Conservation (phyloP, 2,797 vertebrate species). For the Apogon talboti region DNA sequence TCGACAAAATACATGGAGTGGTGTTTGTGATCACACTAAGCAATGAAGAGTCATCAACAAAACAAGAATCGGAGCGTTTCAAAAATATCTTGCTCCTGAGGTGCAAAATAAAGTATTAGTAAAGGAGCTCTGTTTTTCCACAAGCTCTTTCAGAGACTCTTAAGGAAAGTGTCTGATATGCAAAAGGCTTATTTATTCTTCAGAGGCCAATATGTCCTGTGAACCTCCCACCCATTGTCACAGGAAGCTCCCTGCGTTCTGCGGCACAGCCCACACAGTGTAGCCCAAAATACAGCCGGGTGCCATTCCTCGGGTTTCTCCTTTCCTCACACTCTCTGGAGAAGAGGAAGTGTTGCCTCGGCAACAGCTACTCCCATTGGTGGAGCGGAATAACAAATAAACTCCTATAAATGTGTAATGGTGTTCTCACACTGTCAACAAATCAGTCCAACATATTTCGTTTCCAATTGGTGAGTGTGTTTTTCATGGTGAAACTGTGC, state of each 20-base stretch:
- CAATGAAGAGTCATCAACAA: neutral
- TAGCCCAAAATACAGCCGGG: conserved; percentile 67
- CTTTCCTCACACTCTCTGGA: conserved; percentile 52
- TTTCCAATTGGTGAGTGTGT: conserved; percentile 44
- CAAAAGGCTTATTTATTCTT: conserved; percentile 39
- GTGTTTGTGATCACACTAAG: neutral
- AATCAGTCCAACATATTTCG: conserved; percentile 61
- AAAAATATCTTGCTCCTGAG: neutral
- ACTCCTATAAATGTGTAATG: conserved; percentile 45
- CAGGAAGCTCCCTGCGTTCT: conserved; percentile 67
- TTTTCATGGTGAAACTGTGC: conserved; percentile 48
- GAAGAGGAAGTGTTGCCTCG: conserved; percentile 70
- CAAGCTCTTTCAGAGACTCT: conserved; percentile 18
- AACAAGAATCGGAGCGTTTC: neutral
- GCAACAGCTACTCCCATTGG: conserved; percentile 67
- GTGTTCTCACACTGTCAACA: conserved; percentile 63
- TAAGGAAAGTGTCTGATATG: conserved; percentile 39
- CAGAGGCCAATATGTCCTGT: conserved; percentile 53
- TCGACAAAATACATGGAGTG: too few species aligned
- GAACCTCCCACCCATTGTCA: conserved; percentile 68
- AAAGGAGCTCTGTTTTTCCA: conserved; percentile 13
- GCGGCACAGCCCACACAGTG: conserved; percentile 68
- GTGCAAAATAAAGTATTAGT: neutral
- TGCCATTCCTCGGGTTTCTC: conserved; percentile 64
- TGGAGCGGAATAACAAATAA: conserved; percentile 53